Evolutionary conservation across 1,140 invertebrate species (phyloP), one percentile per base, ranked within the genome.

Genomic region (Ptiloglossa arizonensis): DNA sequence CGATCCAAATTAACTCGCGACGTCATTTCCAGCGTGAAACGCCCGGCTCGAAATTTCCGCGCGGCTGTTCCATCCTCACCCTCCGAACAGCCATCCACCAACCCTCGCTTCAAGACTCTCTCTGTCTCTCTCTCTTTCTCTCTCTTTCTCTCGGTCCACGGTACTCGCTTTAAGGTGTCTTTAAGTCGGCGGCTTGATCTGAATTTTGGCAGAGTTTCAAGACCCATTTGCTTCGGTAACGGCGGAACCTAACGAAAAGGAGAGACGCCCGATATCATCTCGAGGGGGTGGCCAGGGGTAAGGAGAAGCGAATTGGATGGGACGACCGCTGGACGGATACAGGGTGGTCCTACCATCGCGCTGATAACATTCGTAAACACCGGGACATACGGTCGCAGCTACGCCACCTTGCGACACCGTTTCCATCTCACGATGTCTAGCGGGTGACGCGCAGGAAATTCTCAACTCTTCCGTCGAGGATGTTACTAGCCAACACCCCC

Each of bases 151-250:
- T n/a, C n/a, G n/a, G 35, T 63, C 54, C 50, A 48, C 52, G 38
- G 29, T n/a, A 75, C 54, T 80, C 48, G 76, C 87, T 88, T 88
- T 87, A 85, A 86, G 87, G 82, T 89, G 82, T 87, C 87, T 88
- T 90, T 89, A 91, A 89, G 88, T 91, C 82, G 71, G 52, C 78
- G 82, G 74, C 85, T 83, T 84, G 89, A 89, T 90, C 84, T 82
- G 79, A 89, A 89, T 89, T 90, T 88, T 91, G 91, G 90, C 90
- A 88, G 78, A 81, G 87, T 91, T 90, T 91, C 90, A 91, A 89
- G 87, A 76, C 81, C 89, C 90, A 87, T 91, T 90, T 89, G 87
- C 87, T 90, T 89, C 89, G 87, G 86, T 87, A 83, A 86, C 78
- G 86, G 74, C 77, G 83, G 80, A 87, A 90, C 89, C 87, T 91